A percentile compares a stretch with the other conserved stretches of the same genome.
phyloP scores from a whole-genome alignment of 2,113 vertebrate genomes.

The Sarotherodon lohbergeri region DNA sequence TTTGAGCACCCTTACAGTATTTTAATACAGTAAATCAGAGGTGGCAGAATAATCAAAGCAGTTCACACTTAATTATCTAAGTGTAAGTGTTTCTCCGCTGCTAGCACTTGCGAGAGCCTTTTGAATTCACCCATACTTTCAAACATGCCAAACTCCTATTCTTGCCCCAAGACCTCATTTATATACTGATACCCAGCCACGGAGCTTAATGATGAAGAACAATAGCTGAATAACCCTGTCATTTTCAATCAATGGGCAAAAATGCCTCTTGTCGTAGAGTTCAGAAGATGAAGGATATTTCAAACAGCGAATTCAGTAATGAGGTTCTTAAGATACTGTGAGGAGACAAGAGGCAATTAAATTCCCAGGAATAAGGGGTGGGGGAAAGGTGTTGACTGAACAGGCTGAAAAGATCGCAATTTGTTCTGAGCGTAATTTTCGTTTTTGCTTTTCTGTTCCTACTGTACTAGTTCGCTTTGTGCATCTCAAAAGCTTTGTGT shows the following conservation, averaged over 20 bases:
- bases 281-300: neutral
- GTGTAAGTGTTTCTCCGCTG: neutral
- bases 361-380: neutral
- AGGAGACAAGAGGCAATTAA: neutral
- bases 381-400: neutral
- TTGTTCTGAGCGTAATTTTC: neutral
- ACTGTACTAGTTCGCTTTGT: neutral
- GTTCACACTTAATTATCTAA: neutral
- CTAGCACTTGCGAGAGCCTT: neutral
- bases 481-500: neutral
- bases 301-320: neutral
- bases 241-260: slow-evolving; percentile 30
- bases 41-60: slow-evolving; percentile 5
- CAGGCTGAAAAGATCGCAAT: neutral
- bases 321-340: neutral
- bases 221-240: slow-evolving; percentile 29
- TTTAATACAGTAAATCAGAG: neutral
- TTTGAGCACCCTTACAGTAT: neutral
- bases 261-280: slow-evolving; percentile 4
- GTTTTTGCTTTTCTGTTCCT: neutral
- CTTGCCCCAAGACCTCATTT: slow-evolving; percentile 5
- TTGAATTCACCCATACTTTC: neutral
- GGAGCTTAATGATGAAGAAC: slow-evolving; percentile 15
- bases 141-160: neutral
- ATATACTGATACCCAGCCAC: slow-evolving; percentile 27